A percentile compares a stretch with the other conserved stretches of the same genome.
These are phyloP conservation scores for Octodon degus DNA, from an alignment of 2,113 vertebrate genomes.

Conservation along the genomic window DNA sequence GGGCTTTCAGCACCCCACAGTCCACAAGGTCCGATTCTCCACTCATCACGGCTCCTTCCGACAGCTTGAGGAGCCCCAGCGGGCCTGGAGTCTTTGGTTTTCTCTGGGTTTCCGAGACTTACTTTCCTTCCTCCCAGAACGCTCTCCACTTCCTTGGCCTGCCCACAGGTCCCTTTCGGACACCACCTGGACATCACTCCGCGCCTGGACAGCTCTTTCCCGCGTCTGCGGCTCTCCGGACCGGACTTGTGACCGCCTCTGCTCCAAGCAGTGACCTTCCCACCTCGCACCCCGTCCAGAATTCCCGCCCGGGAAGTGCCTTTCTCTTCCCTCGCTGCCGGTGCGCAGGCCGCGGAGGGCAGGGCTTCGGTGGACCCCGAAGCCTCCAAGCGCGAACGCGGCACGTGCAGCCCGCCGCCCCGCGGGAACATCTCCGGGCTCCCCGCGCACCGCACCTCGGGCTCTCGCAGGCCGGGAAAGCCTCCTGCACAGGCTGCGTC, in stretches of 20 bases:
- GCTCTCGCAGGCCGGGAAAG: not conserved
- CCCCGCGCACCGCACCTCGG: not conserved
- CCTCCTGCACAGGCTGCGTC: not conserved
- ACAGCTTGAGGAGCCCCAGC: not conserved
- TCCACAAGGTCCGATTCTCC: not conserved
- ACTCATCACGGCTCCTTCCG: no score
- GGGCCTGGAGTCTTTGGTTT: slow-evolving; percentile 1
- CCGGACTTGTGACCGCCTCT: not conserved
- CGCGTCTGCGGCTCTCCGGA: not conserved
- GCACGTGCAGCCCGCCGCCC: not conserved
- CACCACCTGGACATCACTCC: not conserved
- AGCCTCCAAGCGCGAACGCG: not conserved
- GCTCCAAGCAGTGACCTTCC: not conserved
- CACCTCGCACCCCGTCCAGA: not conserved
- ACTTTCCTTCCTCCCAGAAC: not conserved
- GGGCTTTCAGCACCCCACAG: not conserved
- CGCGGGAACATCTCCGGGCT: not conserved
- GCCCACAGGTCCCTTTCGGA: not conserved
- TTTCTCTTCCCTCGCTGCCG: not conserved
- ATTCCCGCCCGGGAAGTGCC: not conserved
- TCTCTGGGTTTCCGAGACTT: not conserved
- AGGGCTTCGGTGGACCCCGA: not conserved
- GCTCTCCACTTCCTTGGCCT: not conserved
- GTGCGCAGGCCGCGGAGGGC: not conserved
- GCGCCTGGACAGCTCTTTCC: not conserved